Evolutionary conservation across 1,140 invertebrate genomes (phyloP).

Genomic region (Drosophila cardini): DNA sequence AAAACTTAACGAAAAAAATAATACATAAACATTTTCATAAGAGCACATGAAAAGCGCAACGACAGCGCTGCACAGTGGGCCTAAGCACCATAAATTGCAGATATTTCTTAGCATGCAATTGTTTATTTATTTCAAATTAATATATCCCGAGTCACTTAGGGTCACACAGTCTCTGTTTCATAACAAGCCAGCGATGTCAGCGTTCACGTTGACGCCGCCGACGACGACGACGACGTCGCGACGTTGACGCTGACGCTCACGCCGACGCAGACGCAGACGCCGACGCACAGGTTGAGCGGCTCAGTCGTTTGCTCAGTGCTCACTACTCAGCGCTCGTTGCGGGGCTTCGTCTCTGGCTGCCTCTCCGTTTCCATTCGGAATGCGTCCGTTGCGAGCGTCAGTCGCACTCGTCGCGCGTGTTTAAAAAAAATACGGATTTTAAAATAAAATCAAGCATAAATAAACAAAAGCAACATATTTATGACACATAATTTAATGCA

Average conservation of each 20-base stretch:
- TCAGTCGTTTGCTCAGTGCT: conserved; percentile 22
- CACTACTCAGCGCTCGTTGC: neutral
- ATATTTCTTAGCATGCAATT: neutral
- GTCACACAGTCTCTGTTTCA: conserved; percentile 24
- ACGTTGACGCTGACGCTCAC: conserved; percentile 2
- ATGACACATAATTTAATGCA: conserved; percentile 29
- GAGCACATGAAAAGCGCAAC: conserved; percentile 22
- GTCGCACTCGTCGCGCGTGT: conserved; percentile 63
- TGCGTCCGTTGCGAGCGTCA: conserved; percentile 74
- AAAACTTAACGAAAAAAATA: conserved; percentile 2
- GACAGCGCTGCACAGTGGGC: conserved; percentile 18
- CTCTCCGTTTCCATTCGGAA: conserved; percentile 71
- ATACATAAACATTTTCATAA: conserved; percentile 26
- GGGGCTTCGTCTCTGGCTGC: conserved; percentile 45
- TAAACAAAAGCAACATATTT: conserved; percentile 25
- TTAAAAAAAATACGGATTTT: conserved; percentile 47
- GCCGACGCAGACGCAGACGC: conserved; percentile 29
- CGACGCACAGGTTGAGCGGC: conserved; percentile 60
- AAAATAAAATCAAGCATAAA: conserved; percentile 9
- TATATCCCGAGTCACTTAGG: conserved; percentile 19
- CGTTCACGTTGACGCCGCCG: conserved; percentile 4
- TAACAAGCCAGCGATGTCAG: conserved; percentile 31
- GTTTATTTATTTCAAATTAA: neutral
- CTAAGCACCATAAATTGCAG: neutral
- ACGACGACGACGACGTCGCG: neutral